Evolutionary conservation across 2,113 vertebrate species (phyloP).

Genomic region (Callaeas wilsoni): DNA sequence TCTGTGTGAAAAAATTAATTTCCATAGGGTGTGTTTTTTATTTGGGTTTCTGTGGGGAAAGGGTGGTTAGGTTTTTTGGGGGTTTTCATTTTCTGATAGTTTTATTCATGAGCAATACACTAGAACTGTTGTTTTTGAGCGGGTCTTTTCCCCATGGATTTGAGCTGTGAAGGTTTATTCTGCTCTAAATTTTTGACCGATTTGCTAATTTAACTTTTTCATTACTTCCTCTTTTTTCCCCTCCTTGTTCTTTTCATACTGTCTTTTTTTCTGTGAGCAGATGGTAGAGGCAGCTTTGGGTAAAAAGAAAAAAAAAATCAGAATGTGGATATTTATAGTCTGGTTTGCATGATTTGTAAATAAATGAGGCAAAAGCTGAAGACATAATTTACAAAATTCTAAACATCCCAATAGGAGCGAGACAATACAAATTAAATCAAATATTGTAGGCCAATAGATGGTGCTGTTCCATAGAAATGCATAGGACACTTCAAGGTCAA

Average conservation of each 20-base stretch:
- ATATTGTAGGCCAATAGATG: slow-evolving; percentile 4
- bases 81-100: background rate
- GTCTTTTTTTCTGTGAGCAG: background rate
- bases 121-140: background rate
- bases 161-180: background rate
- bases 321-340: background rate
- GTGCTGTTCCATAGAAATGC: background rate
- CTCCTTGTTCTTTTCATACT: background rate
- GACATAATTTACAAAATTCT: background rate
- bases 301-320: background rate
- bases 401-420: background rate
- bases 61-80: background rate
- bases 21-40: accelerated
- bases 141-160: background rate
- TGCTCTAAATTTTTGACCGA: background rate
- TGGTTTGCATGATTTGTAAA: background rate
- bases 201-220: background rate
- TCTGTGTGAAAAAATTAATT: background rate
- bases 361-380: background rate
- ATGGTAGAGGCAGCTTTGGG: background rate
- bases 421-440: background rate
- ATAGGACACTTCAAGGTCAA: background rate
- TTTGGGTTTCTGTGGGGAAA: background rate
- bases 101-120: background rate
- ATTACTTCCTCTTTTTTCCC: background rate